phyloP scores from a whole-genome alignment of 2,113 vertebrate species.

The Miniopterus natalensis region DNA sequence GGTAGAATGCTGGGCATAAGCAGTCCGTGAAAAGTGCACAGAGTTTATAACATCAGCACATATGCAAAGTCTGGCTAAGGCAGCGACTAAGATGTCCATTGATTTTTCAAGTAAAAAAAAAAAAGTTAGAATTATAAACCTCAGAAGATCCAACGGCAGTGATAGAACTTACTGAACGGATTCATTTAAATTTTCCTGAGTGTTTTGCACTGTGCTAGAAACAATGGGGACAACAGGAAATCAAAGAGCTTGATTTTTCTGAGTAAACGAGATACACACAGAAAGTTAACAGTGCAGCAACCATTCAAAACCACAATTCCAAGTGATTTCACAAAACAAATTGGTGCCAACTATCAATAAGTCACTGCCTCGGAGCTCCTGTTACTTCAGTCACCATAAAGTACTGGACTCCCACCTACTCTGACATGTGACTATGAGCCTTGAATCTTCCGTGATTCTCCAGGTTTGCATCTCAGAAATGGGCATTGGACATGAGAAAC shows the following conservation, averaged over 20 bases:
- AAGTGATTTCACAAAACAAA: neutral
- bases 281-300: neutral
- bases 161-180: neutral
- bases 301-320: neutral
- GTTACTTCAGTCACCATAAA: neutral
- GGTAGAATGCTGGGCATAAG: neutral
- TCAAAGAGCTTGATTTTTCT: constrained; percentile 41
- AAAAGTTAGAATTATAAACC: neutral
- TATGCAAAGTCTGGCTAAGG: neutral
- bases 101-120: constrained; percentile 4
- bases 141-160: neutral
- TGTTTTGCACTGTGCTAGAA: neutral
- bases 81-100: neutral
- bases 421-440: too few species aligned
- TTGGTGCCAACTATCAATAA: neutral
- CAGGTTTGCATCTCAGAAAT: neutral
- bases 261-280: neutral
- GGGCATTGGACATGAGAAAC: neutral
- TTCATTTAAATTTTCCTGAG: neutral
- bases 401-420: neutral
- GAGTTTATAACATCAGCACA: neutral
- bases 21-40: neutral
- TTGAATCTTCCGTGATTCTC: neutral
- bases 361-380: neutral
- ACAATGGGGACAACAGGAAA: neutral